Evolutionary conservation across 2,888 invertebrate genomes (phyloP).

Genomic region (Synanthedon tipuliformis): DNA sequence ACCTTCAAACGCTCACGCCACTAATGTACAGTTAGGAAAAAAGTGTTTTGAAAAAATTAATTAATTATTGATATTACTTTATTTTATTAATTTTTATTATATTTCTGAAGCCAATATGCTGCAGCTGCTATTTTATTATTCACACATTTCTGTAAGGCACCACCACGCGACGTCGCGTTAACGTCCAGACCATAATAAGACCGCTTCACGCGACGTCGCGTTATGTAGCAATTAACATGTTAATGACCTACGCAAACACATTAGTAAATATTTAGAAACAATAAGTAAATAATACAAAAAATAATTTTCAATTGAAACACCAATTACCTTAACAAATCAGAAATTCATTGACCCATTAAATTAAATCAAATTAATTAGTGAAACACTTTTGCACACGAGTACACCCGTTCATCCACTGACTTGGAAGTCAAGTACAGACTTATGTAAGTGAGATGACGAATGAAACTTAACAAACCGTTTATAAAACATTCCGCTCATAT

Average conservation of each 20-base stretch:
- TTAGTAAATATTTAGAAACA: too few species aligned
- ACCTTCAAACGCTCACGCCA: slow-evolving; percentile 56
- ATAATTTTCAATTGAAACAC: neutral
- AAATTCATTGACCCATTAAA: neutral
- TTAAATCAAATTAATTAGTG: neutral
- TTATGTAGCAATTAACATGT: too few species aligned
- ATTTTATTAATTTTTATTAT: too few species aligned
- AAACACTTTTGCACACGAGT: slow-evolving; percentile 15
- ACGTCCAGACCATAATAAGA: too few species aligned
- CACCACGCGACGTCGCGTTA: too few species aligned
- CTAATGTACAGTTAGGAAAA: slow-evolving; percentile 17
- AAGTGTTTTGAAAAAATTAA: neutral
- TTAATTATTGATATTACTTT: too few species aligned
- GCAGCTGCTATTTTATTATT: too few species aligned
- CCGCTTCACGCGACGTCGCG: too few species aligned
- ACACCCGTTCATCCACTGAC: slow-evolving; percentile 50
- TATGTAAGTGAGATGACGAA: slow-evolving; percentile 34
- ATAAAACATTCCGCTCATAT: slow-evolving; percentile 3
- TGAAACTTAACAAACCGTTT: neutral
- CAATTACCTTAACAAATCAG: neutral
- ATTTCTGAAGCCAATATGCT: too few species aligned
- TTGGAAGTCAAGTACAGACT: slow-evolving; percentile 57
- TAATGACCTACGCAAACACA: too few species aligned
- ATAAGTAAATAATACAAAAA: too few species aligned
- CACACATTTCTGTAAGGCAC: too few species aligned